These are phyloP conservation scores for Acanthopagrus latus DNA, from an alignment of 2,797 vertebrate species.

Conservation along the genomic window DNA sequence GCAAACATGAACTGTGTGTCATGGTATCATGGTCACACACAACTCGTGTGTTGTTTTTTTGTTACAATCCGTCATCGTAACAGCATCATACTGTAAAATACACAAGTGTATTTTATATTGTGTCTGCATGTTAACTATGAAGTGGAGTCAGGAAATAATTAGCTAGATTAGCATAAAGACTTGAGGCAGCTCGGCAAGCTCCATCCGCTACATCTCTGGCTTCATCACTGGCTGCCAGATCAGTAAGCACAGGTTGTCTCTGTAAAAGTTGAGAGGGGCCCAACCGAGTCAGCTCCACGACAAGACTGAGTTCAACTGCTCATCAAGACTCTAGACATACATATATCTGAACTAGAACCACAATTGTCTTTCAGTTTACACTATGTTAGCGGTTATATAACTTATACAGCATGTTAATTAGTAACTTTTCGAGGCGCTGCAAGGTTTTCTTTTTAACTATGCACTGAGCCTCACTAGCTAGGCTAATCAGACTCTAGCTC, in stretches of 20 bases:
- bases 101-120: neutral
- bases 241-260: neutral
- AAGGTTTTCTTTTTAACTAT: neutral
- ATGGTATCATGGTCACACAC: neutral
- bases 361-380: neutral
- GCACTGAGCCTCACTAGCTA: neutral
- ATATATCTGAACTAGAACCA: neutral
- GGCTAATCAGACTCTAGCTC: neutral
- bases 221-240: neutral
- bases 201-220: neutral
- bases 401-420: neutral
- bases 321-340: no score
- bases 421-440: neutral
- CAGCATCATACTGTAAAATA: neutral
- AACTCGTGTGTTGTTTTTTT: neutral
- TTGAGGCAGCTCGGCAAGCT: neutral
- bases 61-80: neutral
- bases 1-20: neutral
- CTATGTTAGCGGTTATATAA: neutral
- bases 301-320: neutral
- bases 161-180: neutral
- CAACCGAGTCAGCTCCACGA: neutral
- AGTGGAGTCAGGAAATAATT: neutral
- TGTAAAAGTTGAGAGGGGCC: neutral
- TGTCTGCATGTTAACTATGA: neutral